phyloP scores from a whole-genome alignment of 1,140 invertebrate species.

The Anagrus nilaparvatae region DNA sequence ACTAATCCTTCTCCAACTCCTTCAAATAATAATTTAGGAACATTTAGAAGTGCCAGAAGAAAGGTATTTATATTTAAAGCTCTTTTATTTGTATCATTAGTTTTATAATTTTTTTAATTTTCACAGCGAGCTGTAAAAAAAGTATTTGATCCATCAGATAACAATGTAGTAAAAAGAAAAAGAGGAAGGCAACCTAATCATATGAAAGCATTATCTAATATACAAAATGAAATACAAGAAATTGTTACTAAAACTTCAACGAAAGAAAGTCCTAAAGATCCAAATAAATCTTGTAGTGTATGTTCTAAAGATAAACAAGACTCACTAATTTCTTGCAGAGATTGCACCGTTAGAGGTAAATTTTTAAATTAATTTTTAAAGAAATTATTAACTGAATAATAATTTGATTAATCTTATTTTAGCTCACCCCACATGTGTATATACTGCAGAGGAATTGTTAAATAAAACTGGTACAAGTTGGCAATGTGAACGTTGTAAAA shows the following conservation, averaged over 20 bases:
- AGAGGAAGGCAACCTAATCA: constrained; percentile 49
- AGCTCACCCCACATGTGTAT: constrained; percentile 58
- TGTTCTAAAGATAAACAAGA: constrained; percentile 46
- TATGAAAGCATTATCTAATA: constrained; percentile 31
- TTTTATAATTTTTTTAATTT: constrained; percentile 12
- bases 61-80: constrained; percentile 28
- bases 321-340: constrained; percentile 61
- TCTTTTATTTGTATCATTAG: constrained; percentile 5
- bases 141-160: constrained; percentile 71
- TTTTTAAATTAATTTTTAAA: constrained; percentile 6
- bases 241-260: not conserved
- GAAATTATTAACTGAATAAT: not conserved
- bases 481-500: constrained; percentile 65
- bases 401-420: constrained; percentile 24
- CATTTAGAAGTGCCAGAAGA: constrained; percentile 36
- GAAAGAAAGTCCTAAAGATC: constrained; percentile 36
- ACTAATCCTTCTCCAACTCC: constrained; percentile 37
- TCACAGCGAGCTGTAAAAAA: constrained; percentile 55
- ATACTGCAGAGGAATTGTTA: constrained; percentile 50
- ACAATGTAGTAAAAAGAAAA: constrained; percentile 54
- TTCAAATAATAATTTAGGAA: constrained; percentile 29
- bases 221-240: constrained; percentile 31
- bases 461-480: constrained; percentile 55
- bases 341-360: constrained; percentile 69
- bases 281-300: constrained; percentile 40